phyloP scores from a whole-genome alignment of 2,113 vertebrate species.

The Xiphias gladius region DNA sequence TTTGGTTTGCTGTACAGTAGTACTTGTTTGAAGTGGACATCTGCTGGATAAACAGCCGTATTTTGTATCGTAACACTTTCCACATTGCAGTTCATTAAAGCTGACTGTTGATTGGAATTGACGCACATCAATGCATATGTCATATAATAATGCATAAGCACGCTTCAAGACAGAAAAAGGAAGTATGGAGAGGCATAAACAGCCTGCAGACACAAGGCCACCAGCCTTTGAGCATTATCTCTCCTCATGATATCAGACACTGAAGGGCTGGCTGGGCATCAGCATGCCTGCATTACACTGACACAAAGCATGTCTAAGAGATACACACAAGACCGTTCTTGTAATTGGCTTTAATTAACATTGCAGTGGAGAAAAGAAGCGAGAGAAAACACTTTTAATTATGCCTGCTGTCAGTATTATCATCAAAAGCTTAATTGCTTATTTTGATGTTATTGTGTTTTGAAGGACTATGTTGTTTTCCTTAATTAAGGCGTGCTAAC shows the following conservation, averaged over 20 bases:
- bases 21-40: not conserved
- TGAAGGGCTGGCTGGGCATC: not conserved
- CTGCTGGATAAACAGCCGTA: too few relatives aligned
- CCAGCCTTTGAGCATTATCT: not conserved
- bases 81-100: not conserved
- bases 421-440: slow-evolving; percentile 74
- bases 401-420: slow-evolving; percentile 66
- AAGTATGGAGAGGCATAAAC: not conserved
- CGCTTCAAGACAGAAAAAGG: not conserved
- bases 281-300: slow-evolving; percentile 12
- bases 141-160: not conserved
- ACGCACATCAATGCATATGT: not conserved
- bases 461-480: slow-evolving; percentile 62
- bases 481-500: slow-evolving; percentile 68
- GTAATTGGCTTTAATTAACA: slow-evolving; percentile 77
- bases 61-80: not conserved
- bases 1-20: not conserved
- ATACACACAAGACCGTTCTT: slow-evolving; percentile 28
- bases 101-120: not conserved
- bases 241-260: slow-evolving; percentile 7
- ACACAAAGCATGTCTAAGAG: slow-evolving; percentile 16
- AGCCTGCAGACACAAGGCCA: not conserved
- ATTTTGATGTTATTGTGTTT: slow-evolving; percentile 60
- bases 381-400: slow-evolving; percentile 71
- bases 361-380: slow-evolving; percentile 36